Percentiles rank a stretch among this genome's conserved stretches.
Conservation (phyloP, 2,797 vertebrate genomes). For the Podarcis lilfordi region DNA sequence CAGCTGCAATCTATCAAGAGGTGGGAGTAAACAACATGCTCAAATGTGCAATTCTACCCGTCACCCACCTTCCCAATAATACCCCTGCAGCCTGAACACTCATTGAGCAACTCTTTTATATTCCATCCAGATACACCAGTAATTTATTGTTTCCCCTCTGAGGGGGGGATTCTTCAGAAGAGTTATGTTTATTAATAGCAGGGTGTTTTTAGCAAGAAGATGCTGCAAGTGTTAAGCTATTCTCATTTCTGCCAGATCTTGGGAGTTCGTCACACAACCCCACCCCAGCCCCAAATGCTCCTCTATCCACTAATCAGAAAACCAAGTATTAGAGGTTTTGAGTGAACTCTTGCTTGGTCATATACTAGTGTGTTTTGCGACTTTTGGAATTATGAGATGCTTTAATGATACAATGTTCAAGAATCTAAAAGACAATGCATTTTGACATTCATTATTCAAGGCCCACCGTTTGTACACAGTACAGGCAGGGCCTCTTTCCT, state of each 20-base stretch:
- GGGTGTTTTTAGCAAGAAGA: too few relatives aligned
- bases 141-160: background rate
- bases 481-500: slow-evolving; percentile 44
- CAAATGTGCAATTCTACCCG: too few relatives aligned
- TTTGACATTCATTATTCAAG: slow-evolving; percentile 53
- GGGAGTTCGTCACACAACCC: background rate
- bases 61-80: too few relatives aligned
- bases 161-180: background rate
- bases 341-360: slow-evolving; percentile 30
- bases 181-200: background rate
- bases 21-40: background rate
- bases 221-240: slow-evolving; percentile 1
- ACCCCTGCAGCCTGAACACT: background rate
- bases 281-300: background rate
- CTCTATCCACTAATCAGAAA: background rate
- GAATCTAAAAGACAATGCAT: slow-evolving; percentile 8
- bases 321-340: slow-evolving; percentile 13
- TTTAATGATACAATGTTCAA: slow-evolving; percentile 28
- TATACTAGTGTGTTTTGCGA: background rate
- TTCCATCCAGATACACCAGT: background rate
- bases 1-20: background rate
- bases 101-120: background rate
- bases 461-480: slow-evolving; percentile 44
- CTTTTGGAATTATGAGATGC: slow-evolving; percentile 35
- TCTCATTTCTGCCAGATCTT: background rate